Evolutionary conservation across 2,113 vertebrate genomes (phyloP).

Genomic region (Semnornis frantzii): DNA sequence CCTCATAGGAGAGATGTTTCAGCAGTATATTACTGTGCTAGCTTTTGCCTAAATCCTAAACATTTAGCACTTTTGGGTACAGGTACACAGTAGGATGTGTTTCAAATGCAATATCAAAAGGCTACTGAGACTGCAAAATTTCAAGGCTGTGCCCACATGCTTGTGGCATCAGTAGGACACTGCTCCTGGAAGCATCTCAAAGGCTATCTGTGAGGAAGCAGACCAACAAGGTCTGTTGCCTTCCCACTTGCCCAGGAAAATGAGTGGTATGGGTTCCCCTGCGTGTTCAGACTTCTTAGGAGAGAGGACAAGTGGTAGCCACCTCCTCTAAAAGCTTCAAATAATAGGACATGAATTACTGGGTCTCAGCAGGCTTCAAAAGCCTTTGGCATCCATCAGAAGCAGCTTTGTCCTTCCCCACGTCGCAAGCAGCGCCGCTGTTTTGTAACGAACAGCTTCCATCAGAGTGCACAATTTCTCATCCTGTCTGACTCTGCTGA

Average conservation of each 20-base stretch:
- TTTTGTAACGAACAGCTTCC: slow-evolving; percentile 61
- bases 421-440: neutral
- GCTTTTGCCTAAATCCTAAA: neutral
- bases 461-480: slow-evolving; percentile 49
- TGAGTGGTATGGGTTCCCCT: neutral
- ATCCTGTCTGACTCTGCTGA: slow-evolving; percentile 39
- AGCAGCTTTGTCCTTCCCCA: neutral
- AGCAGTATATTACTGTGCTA: neutral
- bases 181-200: neutral
- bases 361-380: neutral
- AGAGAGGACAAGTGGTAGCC: neutral
- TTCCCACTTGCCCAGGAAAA: neutral
- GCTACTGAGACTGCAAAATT: neutral
- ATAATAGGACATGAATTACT: neutral
- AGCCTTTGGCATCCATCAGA: slow-evolving; percentile 13
- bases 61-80: neutral
- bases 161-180: neutral
- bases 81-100: neutral
- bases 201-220: neutral
- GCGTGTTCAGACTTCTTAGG: neutral
- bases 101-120: neutral
- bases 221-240: neutral
- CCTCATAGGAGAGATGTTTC: no score
- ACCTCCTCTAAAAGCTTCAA: neutral
- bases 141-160: neutral